Conservation (phyloP, 1,140 invertebrate species). For the Meloidogyne chitwoodi region DNA sequence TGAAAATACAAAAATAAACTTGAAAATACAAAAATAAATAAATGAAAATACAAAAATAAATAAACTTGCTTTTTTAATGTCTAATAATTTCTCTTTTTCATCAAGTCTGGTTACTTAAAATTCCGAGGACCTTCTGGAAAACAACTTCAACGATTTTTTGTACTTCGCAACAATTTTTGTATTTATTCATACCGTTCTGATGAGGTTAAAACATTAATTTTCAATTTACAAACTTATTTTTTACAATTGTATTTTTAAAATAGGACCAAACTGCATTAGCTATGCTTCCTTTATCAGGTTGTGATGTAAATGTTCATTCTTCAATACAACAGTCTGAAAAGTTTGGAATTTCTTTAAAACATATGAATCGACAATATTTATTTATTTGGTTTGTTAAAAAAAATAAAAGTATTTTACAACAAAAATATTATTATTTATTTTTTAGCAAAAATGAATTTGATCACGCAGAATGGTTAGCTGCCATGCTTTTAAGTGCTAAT, state of each 20-base stretch:
- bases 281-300: slow-evolving; percentile 45
- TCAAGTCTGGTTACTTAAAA: slow-evolving; percentile 38
- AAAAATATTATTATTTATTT: neutral
- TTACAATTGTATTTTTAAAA: slow-evolving; percentile 19
- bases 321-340: slow-evolving; percentile 25
- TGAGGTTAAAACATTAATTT: slow-evolving; percentile 20
- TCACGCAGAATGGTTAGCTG: slow-evolving; percentile 47
- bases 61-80: no score
- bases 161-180: slow-evolving; percentile 57
- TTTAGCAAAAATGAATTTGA: slow-evolving; percentile 33
- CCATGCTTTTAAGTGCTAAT: slow-evolving; percentile 42
- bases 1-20: no score
- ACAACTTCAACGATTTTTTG: slow-evolving; percentile 47
- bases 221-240: neutral
- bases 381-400: slow-evolving; percentile 11
- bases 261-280: slow-evolving; percentile 38
- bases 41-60: no score
- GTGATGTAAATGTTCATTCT: slow-evolving; percentile 27
- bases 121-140: slow-evolving; percentile 40
- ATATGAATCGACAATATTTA: slow-evolving; percentile 31
- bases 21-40: no score
- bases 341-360: slow-evolving; percentile 33
- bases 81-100: neutral
- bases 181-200: slow-evolving; percentile 50
- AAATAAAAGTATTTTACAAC: neutral